Base-by-base conservation (phyloP, 2,113 vertebrate genomes). In the Mohoua ochrocephala region DNA sequence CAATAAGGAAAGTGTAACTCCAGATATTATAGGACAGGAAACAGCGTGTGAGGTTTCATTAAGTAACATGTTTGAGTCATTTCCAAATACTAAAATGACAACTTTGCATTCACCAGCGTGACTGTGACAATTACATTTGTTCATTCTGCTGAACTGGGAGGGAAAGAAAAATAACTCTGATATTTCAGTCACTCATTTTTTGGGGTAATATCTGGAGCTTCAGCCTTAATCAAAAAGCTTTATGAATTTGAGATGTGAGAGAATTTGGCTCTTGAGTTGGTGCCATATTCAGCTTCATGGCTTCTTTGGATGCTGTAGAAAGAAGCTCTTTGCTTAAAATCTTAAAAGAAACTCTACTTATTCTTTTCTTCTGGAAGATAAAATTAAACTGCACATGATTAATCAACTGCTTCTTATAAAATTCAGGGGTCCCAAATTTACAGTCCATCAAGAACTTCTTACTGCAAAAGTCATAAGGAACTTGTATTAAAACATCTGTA, bases 401-500 rank as follows among this genome's bases (percentile, higher is more conserved):
- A 13, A 53, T 12, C 56, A 50, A 31, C 26, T 85, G 19, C 27
- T 39, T 33, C 57, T 50, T 57, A 30, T 24, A 63, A 65, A 83
- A 59, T 5, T 39, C 28, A 31, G 15, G 31, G 24, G 18, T 54
- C 45, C 9, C 28, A 81, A 39, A 53, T 41, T 41, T 26, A 24
- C 11, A 50, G 47, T 24, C n/a, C n/a, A 49, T 17, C 31, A 63
- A 47, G 50, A 75, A 39, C 24, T 50, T 50, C 23, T 8, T 39
- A 31, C 37, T 45, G 24, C 6, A 88, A 44, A 74, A 78, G 20
- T 28, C 27, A 14, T 16, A 13, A 59, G 21, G 28, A 65, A 24
- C 7, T 56, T 54, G 24, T 3, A 50, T n/a, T 35, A 57, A 74
- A 75, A 39, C 14, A n/a, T 2, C 0, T 17, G 0, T 8, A 71